Evolutionary conservation across 2,888 invertebrate genomes (phyloP).

Genomic region (Hedya salicella): DNA sequence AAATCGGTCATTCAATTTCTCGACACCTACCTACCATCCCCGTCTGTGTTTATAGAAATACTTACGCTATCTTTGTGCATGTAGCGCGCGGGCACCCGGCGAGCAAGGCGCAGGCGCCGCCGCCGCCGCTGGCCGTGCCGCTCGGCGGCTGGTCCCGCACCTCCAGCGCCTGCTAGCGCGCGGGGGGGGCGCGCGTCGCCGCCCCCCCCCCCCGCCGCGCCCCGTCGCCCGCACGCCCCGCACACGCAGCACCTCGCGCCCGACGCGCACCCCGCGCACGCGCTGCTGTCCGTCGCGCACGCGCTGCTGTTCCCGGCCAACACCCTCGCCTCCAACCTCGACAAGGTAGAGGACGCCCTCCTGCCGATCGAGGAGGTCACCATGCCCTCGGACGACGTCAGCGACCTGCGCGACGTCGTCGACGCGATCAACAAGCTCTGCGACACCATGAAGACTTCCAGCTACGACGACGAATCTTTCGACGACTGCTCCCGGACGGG

Average conservation of each 20-base stretch:
- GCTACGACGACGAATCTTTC: conserved; percentile 57
- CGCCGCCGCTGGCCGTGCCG: conserved; percentile 85
- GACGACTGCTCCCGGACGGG: conserved; percentile 40
- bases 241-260: conserved; percentile 55
- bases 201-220: conserved; percentile 41
- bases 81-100: conserved; percentile 55
- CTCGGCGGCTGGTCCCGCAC: conserved; percentile 84
- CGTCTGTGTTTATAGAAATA: not conserved
- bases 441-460: conserved; percentile 77
- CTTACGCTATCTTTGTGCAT: conserved; percentile 8
- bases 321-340: conserved; percentile 53
- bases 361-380: conserved; percentile 66
- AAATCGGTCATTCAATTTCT: not conserved
- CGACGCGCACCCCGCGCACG: conserved; percentile 68
- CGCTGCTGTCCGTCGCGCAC: conserved; percentile 69
- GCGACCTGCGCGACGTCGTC: conserved; percentile 77
- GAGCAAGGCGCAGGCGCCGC: conserved; percentile 86
- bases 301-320: conserved; percentile 70
- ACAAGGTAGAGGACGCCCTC: conserved; percentile 41
- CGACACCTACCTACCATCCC: not conserved
- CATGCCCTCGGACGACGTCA: conserved; percentile 69
- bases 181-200: conserved; percentile 71
- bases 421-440: conserved; percentile 81
- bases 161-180: conserved; percentile 83
- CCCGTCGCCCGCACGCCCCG: conserved; percentile 52